Evolutionary conservation across 64 coral and sea anemone species (phyloP).

Genomic region (Platygyra sinensis): DNA sequence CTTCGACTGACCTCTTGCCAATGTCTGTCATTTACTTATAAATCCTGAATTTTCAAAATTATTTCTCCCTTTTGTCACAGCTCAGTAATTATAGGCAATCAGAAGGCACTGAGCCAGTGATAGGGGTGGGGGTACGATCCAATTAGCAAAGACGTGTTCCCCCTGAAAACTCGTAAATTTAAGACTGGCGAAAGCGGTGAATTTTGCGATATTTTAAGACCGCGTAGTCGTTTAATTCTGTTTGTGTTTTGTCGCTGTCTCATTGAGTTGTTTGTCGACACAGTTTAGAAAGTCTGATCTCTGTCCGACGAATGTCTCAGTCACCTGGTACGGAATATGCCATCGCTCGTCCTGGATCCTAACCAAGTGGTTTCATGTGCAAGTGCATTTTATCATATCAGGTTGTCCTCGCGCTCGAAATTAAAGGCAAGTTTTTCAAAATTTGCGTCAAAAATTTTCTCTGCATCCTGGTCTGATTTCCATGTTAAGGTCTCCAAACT

Average conservation of each 20-base stretch:
- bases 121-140: neutral
- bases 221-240: neutral
- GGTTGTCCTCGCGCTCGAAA: neutral
- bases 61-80: neutral
- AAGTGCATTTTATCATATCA: neutral
- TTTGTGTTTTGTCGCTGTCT: slow-evolving; percentile 34
- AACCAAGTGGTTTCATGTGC: neutral
- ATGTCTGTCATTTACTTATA: neutral
- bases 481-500: no score
- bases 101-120: neutral
- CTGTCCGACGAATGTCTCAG: neutral
- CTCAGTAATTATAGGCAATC: neutral
- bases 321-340: neutral
- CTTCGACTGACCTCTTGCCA: no score
- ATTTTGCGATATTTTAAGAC: neutral
- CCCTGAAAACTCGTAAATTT: neutral
- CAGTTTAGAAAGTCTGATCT: neutral
- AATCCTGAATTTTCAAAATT: neutral
- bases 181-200: neutral
- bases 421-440: no score
- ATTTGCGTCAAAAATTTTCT: no score
- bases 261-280: neutral
- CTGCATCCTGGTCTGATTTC: no score
- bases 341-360: neutral
- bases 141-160: neutral